phyloP scores from a whole-genome alignment of 1,140 invertebrate species.

The Eupristina koningsbergeri region DNA sequence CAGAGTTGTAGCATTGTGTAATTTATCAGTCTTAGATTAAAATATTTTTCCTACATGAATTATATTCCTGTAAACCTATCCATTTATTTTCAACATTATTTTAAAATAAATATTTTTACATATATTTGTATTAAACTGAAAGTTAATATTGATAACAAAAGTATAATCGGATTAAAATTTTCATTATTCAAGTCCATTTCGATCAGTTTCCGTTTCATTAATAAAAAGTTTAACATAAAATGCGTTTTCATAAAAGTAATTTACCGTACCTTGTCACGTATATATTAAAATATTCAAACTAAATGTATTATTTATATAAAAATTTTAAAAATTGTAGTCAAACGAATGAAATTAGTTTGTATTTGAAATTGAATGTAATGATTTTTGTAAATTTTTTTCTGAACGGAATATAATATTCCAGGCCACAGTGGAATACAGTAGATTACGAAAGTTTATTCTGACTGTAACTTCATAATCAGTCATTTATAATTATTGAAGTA shows the following conservation, averaged over 20 bases:
- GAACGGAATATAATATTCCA: too few relatives aligned
- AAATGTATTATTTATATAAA: conserved; percentile 1
- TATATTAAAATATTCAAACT: neutral
- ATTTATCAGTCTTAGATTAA: neutral
- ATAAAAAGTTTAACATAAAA: conserved; percentile 17
- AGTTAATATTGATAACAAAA: conserved; percentile 11
- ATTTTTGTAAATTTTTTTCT: too few relatives aligned
- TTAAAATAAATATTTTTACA: neutral
- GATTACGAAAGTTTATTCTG: too few relatives aligned
- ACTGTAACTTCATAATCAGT: neutral
- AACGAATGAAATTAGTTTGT: too few relatives aligned
- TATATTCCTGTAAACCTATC: neutral
- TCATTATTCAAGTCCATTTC: conserved; percentile 15
- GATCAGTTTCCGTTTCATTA: conserved; percentile 12
- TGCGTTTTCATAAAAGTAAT: neutral
- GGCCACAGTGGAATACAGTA: too few relatives aligned
- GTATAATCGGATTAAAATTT: neutral
- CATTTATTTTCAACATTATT: neutral
- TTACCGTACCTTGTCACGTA: neutral
- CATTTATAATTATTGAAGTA: neutral
- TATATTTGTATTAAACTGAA: conserved; percentile 2
- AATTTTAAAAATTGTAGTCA: neutral
- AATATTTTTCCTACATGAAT: neutral
- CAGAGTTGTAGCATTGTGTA: neutral
- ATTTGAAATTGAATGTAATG: too few relatives aligned